Conservation (phyloP, 2,113 vertebrate species). For the Gavialis gangeticus region DNA sequence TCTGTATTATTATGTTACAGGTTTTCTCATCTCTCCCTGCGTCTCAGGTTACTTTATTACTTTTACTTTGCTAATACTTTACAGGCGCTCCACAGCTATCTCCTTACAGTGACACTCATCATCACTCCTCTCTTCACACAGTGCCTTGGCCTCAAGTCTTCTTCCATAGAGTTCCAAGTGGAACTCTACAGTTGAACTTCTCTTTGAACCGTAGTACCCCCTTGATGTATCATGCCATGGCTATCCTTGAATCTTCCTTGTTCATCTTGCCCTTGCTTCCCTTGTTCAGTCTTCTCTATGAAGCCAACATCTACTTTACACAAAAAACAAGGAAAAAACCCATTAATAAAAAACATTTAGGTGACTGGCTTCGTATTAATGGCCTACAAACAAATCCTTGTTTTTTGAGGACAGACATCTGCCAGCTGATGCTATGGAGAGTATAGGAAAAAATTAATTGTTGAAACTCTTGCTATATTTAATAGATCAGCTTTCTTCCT, state of each 20-base stretch:
- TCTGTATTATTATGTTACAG: not conserved
- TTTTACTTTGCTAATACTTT: not conserved
- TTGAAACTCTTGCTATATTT: not conserved
- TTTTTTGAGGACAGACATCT: not conserved
- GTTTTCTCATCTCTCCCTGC: not conserved
- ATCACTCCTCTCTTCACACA: not conserved
- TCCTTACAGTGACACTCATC: not conserved
- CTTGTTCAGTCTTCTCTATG: not conserved
- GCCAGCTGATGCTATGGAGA: not conserved
- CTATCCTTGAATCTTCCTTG: not conserved
- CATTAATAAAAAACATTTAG: not conserved
- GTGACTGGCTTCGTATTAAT: not conserved
- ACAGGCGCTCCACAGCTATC: too few species aligned
- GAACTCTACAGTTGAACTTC: not conserved
- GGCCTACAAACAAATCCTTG: not conserved
- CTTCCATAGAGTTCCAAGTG: not conserved
- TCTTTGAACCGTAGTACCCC: not conserved
- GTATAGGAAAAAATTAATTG: not conserved
- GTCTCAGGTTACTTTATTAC: accelerated
- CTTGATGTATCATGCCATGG: not conserved
- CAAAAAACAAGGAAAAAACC: not conserved
- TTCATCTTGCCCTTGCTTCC: not conserved
- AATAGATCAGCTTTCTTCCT: not conserved
- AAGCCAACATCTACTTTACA: not conserved
- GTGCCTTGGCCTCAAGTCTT: not conserved